Percentiles rank a stretch among this genome's conserved stretches.
phyloP scores from a whole-genome alignment of 2,888 invertebrate species.

The Epiperipatus broadwayi region DNA sequence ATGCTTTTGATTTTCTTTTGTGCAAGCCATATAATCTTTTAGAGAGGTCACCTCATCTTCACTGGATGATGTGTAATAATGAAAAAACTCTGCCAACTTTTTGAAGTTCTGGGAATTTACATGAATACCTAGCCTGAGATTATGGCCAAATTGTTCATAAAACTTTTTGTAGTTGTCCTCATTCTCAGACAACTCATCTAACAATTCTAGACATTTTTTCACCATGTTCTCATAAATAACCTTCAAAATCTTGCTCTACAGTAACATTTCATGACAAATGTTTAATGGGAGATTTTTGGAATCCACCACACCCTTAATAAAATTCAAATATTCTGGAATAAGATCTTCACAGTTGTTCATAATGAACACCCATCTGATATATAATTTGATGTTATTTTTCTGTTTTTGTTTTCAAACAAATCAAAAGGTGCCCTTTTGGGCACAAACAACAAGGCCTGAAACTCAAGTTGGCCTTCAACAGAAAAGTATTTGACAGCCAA shows the following conservation, averaged over 20 bases:
- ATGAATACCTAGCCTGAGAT: slow-evolving; percentile 30
- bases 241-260: slow-evolving; percentile 31
- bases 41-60: slow-evolving; percentile 29
- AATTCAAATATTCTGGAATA: slow-evolving; percentile 31
- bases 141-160: slow-evolving; percentile 31
- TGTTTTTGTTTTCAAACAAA: slow-evolving; percentile 32
- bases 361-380: slow-evolving; percentile 31
- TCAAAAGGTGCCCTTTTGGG: slow-evolving; percentile 31
- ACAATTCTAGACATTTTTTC: slow-evolving; percentile 30
- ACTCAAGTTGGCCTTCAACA: slow-evolving; percentile 32
- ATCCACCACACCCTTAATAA: slow-evolving; percentile 30
- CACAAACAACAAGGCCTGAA: slow-evolving; percentile 29
- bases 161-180: slow-evolving; percentile 32
- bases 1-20: slow-evolving; percentile 31
- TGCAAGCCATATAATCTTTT: slow-evolving; percentile 29
- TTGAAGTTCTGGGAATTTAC: slow-evolving; percentile 31
- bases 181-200: slow-evolving; percentile 29
- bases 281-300: slow-evolving; percentile 31
- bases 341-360: slow-evolving; percentile 33
- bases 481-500: slow-evolving; percentile 26
- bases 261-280: slow-evolving; percentile 32
- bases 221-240: slow-evolving; percentile 31
- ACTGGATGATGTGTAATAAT: slow-evolving; percentile 26
- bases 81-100: slow-evolving; percentile 27
- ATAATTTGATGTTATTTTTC: slow-evolving; percentile 31